Conservation (phyloP, 2,888 invertebrate species). For the Amiota mariae region DNA sequence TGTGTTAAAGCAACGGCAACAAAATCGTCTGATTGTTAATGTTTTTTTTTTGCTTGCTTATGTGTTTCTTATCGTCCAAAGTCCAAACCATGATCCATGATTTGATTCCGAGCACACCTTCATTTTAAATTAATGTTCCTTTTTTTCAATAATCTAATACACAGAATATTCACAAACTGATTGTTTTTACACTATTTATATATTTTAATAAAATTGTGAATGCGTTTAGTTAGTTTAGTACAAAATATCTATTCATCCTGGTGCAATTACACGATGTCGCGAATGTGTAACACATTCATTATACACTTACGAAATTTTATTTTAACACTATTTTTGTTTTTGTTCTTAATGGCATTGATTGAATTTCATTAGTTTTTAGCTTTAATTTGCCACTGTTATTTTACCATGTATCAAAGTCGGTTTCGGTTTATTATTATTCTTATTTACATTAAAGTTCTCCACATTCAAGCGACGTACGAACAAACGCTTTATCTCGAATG, state of each 20-base stretch:
- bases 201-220: no score
- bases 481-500: slow-evolving; percentile 48
- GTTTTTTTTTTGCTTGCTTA: slow-evolving; percentile 30
- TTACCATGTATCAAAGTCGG: slow-evolving; percentile 48
- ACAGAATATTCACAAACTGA: no score
- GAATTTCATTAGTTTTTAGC: background rate
- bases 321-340: slow-evolving; percentile 20
- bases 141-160: no score
- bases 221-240: no score
- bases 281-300: background rate
- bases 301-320: background rate
- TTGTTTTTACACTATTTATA: no score
- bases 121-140: background rate
- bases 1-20: no score
- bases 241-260: no score
- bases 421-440: slow-evolving; percentile 23
- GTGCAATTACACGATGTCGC: no score
- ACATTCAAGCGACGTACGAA: slow-evolving; percentile 7
- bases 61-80: slow-evolving; percentile 59
- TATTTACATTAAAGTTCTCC: slow-evolving; percentile 5
- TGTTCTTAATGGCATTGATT: slow-evolving; percentile 6
- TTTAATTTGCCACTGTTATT: slow-evolving; percentile 42
- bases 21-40: no score
- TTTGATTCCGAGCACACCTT: background rate
- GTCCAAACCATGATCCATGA: slow-evolving; percentile 46